Conservation (phyloP, 2,797 vertebrate species). For the Heliangelus exortis region DNA sequence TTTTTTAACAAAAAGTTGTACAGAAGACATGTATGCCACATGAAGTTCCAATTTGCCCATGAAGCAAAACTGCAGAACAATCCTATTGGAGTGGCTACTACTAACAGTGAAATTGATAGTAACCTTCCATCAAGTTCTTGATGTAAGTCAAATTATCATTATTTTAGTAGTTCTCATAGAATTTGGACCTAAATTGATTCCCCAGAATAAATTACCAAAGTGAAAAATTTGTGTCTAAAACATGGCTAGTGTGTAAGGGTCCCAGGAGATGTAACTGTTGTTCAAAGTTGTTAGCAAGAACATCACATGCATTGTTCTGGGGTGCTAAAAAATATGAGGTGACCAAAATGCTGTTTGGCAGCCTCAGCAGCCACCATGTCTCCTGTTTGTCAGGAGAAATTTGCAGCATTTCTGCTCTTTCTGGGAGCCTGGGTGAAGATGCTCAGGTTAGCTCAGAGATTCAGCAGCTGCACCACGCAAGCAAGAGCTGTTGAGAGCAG, state of each 20-base stretch:
- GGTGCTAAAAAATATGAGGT: neutral
- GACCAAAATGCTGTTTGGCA: neutral
- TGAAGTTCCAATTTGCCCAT: neutral
- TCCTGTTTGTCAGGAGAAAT: neutral
- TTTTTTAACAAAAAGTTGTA: neutral
- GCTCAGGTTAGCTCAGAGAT: neutral
- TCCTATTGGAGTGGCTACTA: neutral
- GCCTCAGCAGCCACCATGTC: neutral
- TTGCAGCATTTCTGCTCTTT: neutral
- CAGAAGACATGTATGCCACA: neutral
- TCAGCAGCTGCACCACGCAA: fast-evolving
- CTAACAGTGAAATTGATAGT: neutral
- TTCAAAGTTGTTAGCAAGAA: neutral
- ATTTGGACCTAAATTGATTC: neutral
- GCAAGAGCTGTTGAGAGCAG: neutral
- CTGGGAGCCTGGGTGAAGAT: neutral
- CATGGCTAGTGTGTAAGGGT: neutral
- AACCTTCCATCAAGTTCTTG: neutral
- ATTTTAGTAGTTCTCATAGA: neutral
- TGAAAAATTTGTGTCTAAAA: neutral
- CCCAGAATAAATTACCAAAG: neutral
- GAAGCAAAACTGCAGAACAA: neutral
- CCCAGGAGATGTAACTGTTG: neutral
- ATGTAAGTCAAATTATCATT: neutral
- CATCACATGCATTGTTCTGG: fast-evolving